Conservation (phyloP, 2,113 vertebrate species). For the Mirounga angustirostris region DNA sequence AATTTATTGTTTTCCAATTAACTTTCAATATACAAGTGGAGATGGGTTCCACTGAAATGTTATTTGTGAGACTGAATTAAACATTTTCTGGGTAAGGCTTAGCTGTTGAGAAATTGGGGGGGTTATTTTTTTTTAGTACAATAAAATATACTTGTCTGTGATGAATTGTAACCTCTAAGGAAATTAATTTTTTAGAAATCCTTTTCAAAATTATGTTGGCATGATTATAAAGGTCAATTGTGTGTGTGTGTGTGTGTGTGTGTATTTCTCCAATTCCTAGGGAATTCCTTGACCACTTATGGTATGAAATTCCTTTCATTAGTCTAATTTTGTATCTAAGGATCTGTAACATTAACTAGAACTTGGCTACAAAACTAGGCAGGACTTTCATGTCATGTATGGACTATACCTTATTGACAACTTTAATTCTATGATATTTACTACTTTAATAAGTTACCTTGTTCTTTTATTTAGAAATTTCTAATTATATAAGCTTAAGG, state of each 20-base stretch:
- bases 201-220: not conserved
- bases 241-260: not conserved
- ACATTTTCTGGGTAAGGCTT: not conserved
- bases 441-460: not conserved
- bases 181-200: conserved; percentile 8
- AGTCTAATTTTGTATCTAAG: not conserved
- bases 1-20: not conserved
- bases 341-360: not conserved
- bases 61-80: not conserved
- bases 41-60: not conserved
- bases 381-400: not conserved
- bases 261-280: not conserved
- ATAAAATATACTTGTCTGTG: not conserved
- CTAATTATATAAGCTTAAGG: conserved; percentile 1
- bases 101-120: not conserved
- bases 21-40: not conserved
- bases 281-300: not conserved
- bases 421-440: conserved; percentile 21
- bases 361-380: not conserved
- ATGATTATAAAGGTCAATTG: not conserved
- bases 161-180: not conserved
- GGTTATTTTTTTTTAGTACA: not conserved
- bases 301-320: not conserved
- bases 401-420: not conserved
- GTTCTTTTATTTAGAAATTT: conserved; percentile 12